A percentile compares a stretch with the other conserved stretches of the same genome.
Conservation (phyloP, 2,888 invertebrate species). For the Odontothrips loti region DNA sequence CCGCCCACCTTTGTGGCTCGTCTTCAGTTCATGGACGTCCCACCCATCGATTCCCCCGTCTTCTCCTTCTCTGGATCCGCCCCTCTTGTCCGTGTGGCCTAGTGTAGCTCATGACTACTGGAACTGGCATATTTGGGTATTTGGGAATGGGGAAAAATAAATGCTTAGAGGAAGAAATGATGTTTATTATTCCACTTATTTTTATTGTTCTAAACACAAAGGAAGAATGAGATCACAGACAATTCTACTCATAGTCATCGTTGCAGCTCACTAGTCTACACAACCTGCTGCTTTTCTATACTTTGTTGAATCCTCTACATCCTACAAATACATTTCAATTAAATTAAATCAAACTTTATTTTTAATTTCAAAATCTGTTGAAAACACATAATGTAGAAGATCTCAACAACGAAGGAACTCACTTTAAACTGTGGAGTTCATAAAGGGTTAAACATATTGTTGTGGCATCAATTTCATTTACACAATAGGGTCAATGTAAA, state of each 20-base stretch:
- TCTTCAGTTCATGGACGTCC: conserved; percentile 4
- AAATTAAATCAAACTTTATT: neutral
- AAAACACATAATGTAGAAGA: neutral
- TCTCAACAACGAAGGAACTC: too few relatives aligned
- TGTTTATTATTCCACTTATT: neutral
- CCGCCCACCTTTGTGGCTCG: neutral
- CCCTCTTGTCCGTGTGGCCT: neutral
- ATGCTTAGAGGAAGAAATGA: too few relatives aligned
- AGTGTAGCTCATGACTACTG: neutral
- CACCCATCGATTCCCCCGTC: neutral
- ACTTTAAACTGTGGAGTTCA: too few relatives aligned
- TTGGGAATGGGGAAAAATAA: too few relatives aligned
- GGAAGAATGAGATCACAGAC: neutral
- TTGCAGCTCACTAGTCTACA: too few relatives aligned
- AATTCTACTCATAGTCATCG: too few relatives aligned
- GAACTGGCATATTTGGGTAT: neutral
- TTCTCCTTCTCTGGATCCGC: neutral
- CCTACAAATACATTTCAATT: neutral
- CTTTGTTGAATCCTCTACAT: too few relatives aligned
- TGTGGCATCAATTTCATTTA: too few relatives aligned
- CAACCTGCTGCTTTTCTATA: too few relatives aligned
- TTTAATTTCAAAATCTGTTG: neutral
- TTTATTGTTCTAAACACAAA: neutral
- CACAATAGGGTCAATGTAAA: too few relatives aligned
- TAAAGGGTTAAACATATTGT: too few relatives aligned